Conservation (phyloP, 2,113 vertebrate genomes). For the Sakesphorus luctuosus region DNA sequence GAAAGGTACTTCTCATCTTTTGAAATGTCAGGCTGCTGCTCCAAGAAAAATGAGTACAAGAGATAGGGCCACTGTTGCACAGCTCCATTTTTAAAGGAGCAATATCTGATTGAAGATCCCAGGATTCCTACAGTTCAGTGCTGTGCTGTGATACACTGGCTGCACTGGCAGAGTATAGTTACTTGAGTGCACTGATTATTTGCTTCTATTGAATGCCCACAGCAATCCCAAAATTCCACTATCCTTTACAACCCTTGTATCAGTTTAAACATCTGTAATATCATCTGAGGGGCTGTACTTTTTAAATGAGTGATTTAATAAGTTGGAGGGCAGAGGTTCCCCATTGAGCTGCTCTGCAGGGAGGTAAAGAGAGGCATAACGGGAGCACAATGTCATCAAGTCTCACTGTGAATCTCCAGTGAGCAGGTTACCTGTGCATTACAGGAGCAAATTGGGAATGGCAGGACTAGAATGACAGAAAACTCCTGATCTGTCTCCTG, state of each 20-base stretch:
- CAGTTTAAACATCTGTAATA: not conserved
- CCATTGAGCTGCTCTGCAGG: not conserved
- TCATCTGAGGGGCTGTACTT: not conserved
- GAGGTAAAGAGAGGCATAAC: not conserved
- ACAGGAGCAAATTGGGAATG: not conserved
- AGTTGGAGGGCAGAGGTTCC: not conserved
- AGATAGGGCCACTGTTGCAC: conserved; percentile 38
- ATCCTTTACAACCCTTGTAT: not conserved
- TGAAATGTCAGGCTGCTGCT: conserved; percentile 62
- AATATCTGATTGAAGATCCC: conserved; percentile 41
- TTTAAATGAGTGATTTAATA: not conserved
- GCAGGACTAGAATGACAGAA: not conserved
- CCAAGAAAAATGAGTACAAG: conserved; percentile 53
- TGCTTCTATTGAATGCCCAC: not conserved
- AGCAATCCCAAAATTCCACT: not conserved
- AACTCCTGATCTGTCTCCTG: not conserved
- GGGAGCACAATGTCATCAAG: not conserved
- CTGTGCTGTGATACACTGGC: not conserved
- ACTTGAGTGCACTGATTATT: conserved; percentile 10
- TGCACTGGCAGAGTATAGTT: not conserved
- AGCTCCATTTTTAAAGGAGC: conserved; percentile 58
- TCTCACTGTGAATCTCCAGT: not conserved
- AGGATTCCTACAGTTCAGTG: not conserved
- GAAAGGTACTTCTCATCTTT: conserved; percentile 66
- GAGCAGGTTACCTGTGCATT: not conserved